phyloP scores from a whole-genome alignment of 2,797 vertebrate genomes.

The Poecilia picta region DNA sequence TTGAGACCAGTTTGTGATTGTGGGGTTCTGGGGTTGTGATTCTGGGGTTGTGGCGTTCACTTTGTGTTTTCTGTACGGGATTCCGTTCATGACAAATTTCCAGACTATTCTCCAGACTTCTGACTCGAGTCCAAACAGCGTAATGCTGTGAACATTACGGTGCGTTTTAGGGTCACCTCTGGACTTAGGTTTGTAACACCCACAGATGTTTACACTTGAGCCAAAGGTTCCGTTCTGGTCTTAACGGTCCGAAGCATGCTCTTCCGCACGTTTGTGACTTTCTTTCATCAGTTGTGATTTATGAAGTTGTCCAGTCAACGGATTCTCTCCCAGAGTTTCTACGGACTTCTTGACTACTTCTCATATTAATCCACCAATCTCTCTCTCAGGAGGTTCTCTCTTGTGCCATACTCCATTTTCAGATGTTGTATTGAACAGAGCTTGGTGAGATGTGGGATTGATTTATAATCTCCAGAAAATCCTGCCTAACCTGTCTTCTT shows the following conservation, averaged over 20 bases:
- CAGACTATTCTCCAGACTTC: not conserved
- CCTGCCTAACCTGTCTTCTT: not conserved
- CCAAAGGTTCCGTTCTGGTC: not conserved
- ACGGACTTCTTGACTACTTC: not conserved
- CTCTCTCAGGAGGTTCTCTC: not conserved
- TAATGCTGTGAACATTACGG: no score
- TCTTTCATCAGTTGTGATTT: not conserved
- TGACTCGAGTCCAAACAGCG: not conserved
- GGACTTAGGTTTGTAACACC: not conserved
- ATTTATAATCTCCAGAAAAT: not conserved
- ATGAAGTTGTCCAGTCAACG: not conserved
- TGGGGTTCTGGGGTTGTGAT: no score
- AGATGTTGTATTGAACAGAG: not conserved
- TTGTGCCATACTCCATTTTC: not conserved
- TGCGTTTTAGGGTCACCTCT: not conserved
- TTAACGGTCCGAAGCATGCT: not conserved
- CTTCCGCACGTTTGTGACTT: not conserved
- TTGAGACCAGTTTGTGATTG: conserved; percentile 39
- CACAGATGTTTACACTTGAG: not conserved
- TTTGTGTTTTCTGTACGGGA: not conserved
- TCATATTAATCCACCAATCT: not conserved
- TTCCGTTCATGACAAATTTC: not conserved
- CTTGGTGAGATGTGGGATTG: not conserved
- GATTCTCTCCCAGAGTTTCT: not conserved
- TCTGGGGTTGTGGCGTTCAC: not conserved